Conservation (phyloP, 1,140 invertebrate species). For the Drosophila melanica region DNA sequence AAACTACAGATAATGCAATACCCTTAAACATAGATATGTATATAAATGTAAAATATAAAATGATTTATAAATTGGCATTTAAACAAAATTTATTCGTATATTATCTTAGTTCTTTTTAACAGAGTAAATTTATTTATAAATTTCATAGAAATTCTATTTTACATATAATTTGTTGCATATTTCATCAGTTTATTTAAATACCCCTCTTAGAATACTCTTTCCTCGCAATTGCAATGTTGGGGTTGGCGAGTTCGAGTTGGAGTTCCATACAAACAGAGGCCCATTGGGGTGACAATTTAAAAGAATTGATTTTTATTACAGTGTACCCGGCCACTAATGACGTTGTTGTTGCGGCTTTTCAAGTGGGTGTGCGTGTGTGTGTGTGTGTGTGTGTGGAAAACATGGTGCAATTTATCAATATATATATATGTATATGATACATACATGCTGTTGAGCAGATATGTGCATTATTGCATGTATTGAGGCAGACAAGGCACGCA, state of each 20-base stretch:
- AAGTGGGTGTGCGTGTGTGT: not conserved
- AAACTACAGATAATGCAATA: not conserved
- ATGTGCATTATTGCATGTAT: constrained; percentile 43
- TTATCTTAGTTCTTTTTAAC: too few species aligned
- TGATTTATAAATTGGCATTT: too few species aligned
- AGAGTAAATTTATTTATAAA: too few species aligned
- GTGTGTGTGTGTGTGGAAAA: not conserved
- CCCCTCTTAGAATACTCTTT: not conserved
- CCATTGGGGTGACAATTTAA: constrained; percentile 52
- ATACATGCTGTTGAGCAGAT: constrained; percentile 41
- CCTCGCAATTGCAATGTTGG: constrained; percentile 1
- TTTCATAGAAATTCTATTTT: too few species aligned
- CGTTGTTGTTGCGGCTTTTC: constrained; percentile 53
- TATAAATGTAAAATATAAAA: too few species aligned
- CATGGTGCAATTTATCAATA: constrained; percentile 55
- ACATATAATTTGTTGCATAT: not conserved
- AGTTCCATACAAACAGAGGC: constrained; percentile 23
- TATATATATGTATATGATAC: constrained; percentile 11
- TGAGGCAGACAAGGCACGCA: constrained; percentile 42
- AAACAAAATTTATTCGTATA: too few species aligned
- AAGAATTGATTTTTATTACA: constrained; percentile 63
- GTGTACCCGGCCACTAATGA: constrained; percentile 51
- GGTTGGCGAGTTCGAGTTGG: not conserved
- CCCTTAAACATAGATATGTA: not conserved
- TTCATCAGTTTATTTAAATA: not conserved